Evolutionary conservation across 1,140 invertebrate genomes (phyloP), one percentile per base, ranked within the genome.

Genomic region (Bombus ignitus): DNA sequence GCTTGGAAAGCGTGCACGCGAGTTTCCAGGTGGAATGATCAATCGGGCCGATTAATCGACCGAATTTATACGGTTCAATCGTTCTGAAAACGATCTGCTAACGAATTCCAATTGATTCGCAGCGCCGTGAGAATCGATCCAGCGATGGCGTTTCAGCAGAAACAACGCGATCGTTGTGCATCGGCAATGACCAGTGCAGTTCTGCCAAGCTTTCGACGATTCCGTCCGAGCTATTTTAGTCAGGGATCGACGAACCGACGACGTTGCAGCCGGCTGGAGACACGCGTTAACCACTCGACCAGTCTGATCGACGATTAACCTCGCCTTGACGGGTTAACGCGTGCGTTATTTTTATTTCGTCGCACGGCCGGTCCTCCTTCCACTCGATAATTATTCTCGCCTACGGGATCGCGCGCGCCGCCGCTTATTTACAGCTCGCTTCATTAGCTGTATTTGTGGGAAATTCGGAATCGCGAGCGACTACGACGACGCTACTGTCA

Each of bases 261-360:
- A 37, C 28, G 53, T 77, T 65, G 28, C 37, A 77, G 37, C 75
- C 59, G 37, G 75, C 57, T 62, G 75, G 57, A 78, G 75, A 78
- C 75, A 59, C 75, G 75, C 59, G 53, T 78, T 66, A 53, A 75
- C 42, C 73, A 1, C 13, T 9, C 72, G 25, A 32, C 57, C 28
- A 78, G 75, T 65, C 75, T 78, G 75, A 78, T 59, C 75, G 75
- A 62, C 53, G 75, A 78, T 78, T 78, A 78, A 78, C 75, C 75
- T 25, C 59, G 57, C n/a, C 75, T 66, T n/a, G 57, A 4, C 28
- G 28, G 37, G 75, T 78, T 78, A 78, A 78, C 75, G 59, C 75
- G 59, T 57, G 35, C n/a, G 32, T 78, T 78, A 78, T 78, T 78
- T 78, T 78, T 78, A 78, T 65, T 78, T 65, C 57, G 75, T 25